A percentile compares a stretch with the other conserved stretches of the same genome.
Conservation (phyloP, 2,888 invertebrate species). For the Corythucha ciliata region DNA sequence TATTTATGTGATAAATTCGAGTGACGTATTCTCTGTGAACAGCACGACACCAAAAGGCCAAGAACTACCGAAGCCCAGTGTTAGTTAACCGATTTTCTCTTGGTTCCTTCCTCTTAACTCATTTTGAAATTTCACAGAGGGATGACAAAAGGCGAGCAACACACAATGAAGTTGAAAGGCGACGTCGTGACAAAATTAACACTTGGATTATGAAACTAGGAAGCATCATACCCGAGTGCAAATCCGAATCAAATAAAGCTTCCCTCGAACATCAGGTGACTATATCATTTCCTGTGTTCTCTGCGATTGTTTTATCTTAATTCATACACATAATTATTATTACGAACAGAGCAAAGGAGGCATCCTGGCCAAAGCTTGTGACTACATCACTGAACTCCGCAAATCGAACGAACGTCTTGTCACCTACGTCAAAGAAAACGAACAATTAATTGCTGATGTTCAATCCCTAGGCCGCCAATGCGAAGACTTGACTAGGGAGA, state of each 20-base stretch:
- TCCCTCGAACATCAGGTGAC: constrained; percentile 44
- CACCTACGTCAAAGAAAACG: constrained; percentile 57
- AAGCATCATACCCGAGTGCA: constrained; percentile 73
- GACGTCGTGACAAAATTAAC: constrained; percentile 91
- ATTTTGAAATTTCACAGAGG: constrained; percentile 45
- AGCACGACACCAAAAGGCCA: background rate
- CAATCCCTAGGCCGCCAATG: constrained; percentile 62
- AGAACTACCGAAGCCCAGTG: background rate
- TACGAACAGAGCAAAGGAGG: constrained; percentile 78
- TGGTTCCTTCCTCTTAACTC: background rate
- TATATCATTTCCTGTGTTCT: background rate
- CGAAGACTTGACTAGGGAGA: constrained; percentile 64
- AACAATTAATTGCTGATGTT: constrained; percentile 59
- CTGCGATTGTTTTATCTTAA: background rate
- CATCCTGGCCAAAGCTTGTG: constrained; percentile 89
- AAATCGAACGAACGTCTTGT: constrained; percentile 63
- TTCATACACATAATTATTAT: constrained; percentile 2
- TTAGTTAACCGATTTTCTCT: background rate
- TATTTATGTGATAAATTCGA: constrained; percentile 19
- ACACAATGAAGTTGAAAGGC: constrained; percentile 90
- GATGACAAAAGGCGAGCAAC: constrained; percentile 84
- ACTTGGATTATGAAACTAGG: constrained; percentile 91
- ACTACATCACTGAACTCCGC: constrained; percentile 80
- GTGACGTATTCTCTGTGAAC: constrained; percentile 17
- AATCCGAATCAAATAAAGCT: constrained; percentile 51